Evolutionary conservation across 2,797 vertebrate genomes (phyloP).

Genomic region (Sebastes hubbsi): DNA sequence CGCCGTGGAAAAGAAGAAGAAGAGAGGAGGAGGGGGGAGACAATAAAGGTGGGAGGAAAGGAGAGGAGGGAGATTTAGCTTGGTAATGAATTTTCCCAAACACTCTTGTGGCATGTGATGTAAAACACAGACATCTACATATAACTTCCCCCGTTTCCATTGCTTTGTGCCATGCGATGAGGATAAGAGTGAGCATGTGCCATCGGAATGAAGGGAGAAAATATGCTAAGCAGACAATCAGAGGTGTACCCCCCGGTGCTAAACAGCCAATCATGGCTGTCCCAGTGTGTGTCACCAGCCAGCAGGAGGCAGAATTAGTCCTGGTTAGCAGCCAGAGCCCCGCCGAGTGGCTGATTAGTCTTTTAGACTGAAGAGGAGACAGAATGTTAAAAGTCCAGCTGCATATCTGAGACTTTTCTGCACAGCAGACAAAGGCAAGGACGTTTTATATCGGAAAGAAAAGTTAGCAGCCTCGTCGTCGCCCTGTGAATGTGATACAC

Average conservation of each 20-base stretch:
- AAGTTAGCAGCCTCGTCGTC: conserved; percentile 26
- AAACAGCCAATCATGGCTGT: conserved; percentile 86
- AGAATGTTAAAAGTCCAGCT: conserved; percentile 71
- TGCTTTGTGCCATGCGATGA: conserved; percentile 41
- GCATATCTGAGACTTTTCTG: conserved; percentile 49
- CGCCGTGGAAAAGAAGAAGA: conserved; percentile 77
- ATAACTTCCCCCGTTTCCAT: conserved; percentile 33
- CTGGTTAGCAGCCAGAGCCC: conserved; percentile 86
- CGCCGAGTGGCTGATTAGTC: conserved; percentile 92
- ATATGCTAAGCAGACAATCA: conserved; percentile 93
- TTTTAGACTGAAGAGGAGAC: conserved; percentile 80
- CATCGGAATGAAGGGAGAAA: conserved; percentile 75
- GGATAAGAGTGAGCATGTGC: conserved; percentile 53
- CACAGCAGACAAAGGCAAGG: conserved; percentile 60
- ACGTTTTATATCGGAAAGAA: conserved; percentile 22
- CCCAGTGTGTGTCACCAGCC: conserved; percentile 78
- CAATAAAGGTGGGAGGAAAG: conserved; percentile 34
- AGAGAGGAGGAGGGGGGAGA: conserved; percentile 45
- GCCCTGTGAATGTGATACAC: conserved; percentile 21
- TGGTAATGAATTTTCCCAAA: conserved; percentile 49
- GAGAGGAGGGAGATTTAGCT: conserved; percentile 16
- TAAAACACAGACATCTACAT: conserved; percentile 4
- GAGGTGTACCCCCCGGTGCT: conserved; percentile 79
- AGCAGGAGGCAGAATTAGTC: conserved; percentile 91
- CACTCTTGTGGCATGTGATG: conserved; percentile 8